Evolutionary conservation across 2,113 vertebrate genomes (phyloP), one percentile per base, ranked within the genome.

Genomic region (Todiramphus saurophagus): DNA sequence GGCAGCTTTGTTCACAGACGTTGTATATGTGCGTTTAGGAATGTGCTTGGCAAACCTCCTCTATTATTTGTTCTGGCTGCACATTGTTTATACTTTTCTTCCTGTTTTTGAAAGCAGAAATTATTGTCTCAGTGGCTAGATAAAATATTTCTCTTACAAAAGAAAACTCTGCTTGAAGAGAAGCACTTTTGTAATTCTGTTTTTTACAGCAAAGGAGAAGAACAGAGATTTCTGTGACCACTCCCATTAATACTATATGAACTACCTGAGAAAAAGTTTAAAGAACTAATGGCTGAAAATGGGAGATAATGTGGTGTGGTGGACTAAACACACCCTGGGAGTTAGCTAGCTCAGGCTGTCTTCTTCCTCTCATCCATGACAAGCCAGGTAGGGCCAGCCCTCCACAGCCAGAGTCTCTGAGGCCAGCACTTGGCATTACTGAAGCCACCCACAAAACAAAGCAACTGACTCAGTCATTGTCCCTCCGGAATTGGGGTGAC

Each of bases 41-140:
- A 87, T 75, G 74, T 35, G 86, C 67, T 43, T 94, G 94, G 90
- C 94, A 97, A 91, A 53, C 23, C 16, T 68, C 59, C 87, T 81
- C 73, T 79, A 11, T 83, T 89, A 94, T 97, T 96, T 93, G 75
- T 83, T 94, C 62, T 73, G 92, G 30, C 20, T 18, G 75, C 73
- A 53, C 15, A 16, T 82, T 95, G 93, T 96, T 97, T 94, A 96
- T 88, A 92, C 77, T 90, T 96, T 90, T 96, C 91, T 97, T 97
- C 96, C 96, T 97, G 96, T 83, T 97, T 95, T 96, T 74, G 75
- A 91, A 97, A 84, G 81, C 89, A 95, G 93, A 96, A 93, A 91
- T 87, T 88, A 93, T 91, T 94, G 89, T 95, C 90, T 92, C 35
- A 23, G 87, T 75, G 68, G 81, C 80, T 63, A n/a, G 84, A 81